Conservation (phyloP, 1,140 invertebrate genomes). For the Drosophila nikananu region DNA sequence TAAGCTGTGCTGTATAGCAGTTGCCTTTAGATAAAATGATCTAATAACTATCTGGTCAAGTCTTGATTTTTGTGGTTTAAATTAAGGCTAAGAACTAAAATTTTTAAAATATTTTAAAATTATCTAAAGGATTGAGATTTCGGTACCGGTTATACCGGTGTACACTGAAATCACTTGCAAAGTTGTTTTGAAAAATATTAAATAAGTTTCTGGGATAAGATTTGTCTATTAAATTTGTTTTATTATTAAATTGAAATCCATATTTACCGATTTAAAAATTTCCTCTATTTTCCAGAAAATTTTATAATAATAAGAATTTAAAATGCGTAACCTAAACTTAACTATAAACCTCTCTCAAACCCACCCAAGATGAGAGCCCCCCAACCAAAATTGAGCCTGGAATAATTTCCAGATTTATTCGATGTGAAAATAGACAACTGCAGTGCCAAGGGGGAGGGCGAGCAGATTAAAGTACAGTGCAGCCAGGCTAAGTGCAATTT, state of each 20-base stretch:
- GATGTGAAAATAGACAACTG: constrained; percentile 8
- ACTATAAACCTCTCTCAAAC: background rate
- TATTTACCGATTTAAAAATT: too few relatives aligned
- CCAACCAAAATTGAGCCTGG: background rate
- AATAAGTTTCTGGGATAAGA: background rate
- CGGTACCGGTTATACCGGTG: too few relatives aligned
- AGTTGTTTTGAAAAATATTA: background rate
- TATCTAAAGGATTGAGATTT: background rate
- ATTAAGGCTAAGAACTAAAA: too few relatives aligned
- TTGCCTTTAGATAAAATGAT: too few relatives aligned
- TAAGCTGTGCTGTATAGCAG: too few relatives aligned
- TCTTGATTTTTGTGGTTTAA: too few relatives aligned
- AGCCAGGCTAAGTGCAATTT: constrained; percentile 36
- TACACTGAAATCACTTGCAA: background rate
- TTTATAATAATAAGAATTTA: background rate
- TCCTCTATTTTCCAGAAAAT: background rate
- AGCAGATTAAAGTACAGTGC: constrained; percentile 23
- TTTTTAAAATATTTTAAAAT: background rate
- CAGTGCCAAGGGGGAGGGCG: background rate
- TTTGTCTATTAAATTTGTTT: background rate
- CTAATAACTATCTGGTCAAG: too few relatives aligned
- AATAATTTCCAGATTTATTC: constrained; percentile 26
- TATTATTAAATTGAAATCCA: too few relatives aligned
- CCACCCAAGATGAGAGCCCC: background rate
- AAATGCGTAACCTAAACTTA: background rate